Conservation (phyloP, 37 sponge, comb jelly and placozoan genomes). For the Petrosia ficiformis region DNA sequence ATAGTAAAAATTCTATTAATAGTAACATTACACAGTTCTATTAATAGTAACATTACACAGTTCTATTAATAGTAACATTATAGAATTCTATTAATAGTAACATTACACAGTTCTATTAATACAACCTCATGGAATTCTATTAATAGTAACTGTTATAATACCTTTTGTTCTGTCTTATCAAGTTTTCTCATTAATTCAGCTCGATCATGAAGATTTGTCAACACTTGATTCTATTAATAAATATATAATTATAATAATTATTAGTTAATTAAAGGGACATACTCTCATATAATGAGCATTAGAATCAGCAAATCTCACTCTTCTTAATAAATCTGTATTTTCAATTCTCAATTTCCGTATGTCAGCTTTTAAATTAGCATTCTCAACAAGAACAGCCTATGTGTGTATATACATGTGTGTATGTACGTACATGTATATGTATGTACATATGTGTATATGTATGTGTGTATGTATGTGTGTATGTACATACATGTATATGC, state of each 20-base stretch:
- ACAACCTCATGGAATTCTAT: too few species aligned
- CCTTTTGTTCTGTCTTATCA: slow-evolving; percentile 69
- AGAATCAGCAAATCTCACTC: slow-evolving; percentile 46
- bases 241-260: not conserved
- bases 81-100: too few species aligned
- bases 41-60: too few species aligned
- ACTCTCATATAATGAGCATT: slow-evolving; percentile 84
- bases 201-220: slow-evolving; percentile 70
- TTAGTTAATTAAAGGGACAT: slow-evolving; percentile 1
- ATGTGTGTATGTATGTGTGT: not conserved
- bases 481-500: not conserved
- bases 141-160: too few species aligned
- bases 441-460: slow-evolving; percentile 5
- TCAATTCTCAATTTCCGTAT: slow-evolving; percentile 56
- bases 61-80: too few species aligned
- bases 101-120: too few species aligned
- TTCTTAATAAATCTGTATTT: slow-evolving; percentile 56
- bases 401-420: not conserved
- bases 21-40: too few species aligned
- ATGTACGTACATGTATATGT: slow-evolving; percentile 6
- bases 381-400: slow-evolving; percentile 73
- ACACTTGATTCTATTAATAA: slow-evolving; percentile 57
- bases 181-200: slow-evolving; percentile 72
- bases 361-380: slow-evolving; percentile 73
- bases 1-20: too few species aligned